Percentiles rank a stretch among this genome's conserved stretches.
Evolutionary conservation across 2,888 invertebrate species (phyloP).

Genomic region (Coelinius sp.): DNA sequence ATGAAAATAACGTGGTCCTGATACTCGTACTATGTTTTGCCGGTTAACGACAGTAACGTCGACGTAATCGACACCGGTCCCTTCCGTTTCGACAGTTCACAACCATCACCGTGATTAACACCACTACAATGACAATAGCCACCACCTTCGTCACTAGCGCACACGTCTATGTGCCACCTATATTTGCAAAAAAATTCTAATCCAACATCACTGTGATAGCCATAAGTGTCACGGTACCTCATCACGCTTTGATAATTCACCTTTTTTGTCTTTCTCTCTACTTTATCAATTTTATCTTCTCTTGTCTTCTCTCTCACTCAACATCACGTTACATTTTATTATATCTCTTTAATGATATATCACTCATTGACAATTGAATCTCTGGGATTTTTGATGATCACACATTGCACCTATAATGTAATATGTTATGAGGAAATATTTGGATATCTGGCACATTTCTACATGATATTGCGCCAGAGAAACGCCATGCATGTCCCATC

Average conservation of each 20-base stretch:
- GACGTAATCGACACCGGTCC: constrained; percentile 30
- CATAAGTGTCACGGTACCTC: constrained; percentile 37
- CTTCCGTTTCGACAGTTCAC: constrained; percentile 22
- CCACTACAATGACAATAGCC: constrained; percentile 18
- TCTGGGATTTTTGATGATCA: neutral
- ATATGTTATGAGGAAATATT: constrained; percentile 25
- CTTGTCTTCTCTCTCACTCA: neutral
- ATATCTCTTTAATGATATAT: no score
- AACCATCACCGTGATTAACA: neutral
- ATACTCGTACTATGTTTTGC: neutral
- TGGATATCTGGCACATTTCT: constrained; percentile 43
- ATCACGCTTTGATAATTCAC: constrained; percentile 35
- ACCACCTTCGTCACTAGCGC: constrained; percentile 18
- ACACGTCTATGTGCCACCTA: constrained; percentile 20
- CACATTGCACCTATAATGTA: neutral
- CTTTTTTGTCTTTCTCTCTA: neutral
- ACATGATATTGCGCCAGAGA: constrained; percentile 34
- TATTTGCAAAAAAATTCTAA: constrained; percentile 18
- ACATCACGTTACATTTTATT: neutral
- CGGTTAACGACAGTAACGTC: constrained; percentile 24
- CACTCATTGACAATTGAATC: neutral
- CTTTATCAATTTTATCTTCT: constrained; percentile 25
- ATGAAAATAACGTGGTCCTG: neutral
- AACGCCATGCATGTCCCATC: constrained; percentile 13
- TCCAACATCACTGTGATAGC: constrained; percentile 24